phyloP scores from a whole-genome alignment of 2,797 vertebrate species.

The Smutsia gigantea region DNA sequence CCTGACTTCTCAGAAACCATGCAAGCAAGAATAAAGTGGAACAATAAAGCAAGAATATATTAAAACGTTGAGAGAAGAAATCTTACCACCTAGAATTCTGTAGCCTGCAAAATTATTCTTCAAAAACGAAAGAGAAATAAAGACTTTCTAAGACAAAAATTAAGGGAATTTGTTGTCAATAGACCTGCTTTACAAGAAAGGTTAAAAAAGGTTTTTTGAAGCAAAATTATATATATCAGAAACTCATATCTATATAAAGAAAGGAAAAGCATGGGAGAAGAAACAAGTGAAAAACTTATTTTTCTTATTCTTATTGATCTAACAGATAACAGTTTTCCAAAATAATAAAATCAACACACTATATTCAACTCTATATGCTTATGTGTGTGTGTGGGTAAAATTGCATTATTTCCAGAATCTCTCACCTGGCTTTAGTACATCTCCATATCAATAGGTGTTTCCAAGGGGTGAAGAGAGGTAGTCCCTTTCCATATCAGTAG shows the following conservation, averaged over 20 bases:
- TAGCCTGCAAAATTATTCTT: neutral
- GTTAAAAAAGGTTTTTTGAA: slow-evolving; percentile 2
- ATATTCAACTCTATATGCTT: neutral
- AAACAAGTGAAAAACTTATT: neutral
- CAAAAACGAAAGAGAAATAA: neutral
- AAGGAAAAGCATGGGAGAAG: neutral
- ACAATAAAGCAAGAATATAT: neutral
- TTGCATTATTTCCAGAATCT: too few species aligned
- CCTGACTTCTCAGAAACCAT: too few species aligned
- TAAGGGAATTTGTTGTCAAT: neutral
- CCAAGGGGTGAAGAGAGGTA: too few species aligned
- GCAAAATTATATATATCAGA: neutral
- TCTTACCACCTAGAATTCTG: neutral
- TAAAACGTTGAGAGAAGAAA: neutral
- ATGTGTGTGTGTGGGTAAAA: neutral
- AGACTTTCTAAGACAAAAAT: neutral
- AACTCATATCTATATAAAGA: neutral
- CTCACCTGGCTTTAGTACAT: too few species aligned
- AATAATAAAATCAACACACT: neutral
- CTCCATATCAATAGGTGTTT: too few species aligned
- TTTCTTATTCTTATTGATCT: neutral
- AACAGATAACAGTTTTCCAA: neutral
- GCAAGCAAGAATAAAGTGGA: neutral
- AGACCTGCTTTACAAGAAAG: neutral
- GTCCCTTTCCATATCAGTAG: too few species aligned